phyloP scores from a whole-genome alignment of 2,888 invertebrate genomes.

The Euclidia mi region DNA sequence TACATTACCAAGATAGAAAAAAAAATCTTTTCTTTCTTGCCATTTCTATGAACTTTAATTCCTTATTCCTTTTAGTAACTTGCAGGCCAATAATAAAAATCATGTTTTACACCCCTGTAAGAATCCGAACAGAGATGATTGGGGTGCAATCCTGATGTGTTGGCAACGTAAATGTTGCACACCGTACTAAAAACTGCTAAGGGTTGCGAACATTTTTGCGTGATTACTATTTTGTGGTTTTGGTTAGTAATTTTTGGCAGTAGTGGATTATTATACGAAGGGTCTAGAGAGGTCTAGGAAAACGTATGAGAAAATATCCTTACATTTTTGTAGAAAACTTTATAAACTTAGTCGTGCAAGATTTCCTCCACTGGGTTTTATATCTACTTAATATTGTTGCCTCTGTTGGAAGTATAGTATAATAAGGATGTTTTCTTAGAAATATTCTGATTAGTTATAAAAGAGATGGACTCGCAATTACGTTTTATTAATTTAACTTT shows the following conservation, averaged over 20 bases:
- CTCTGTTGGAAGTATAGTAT: neutral
- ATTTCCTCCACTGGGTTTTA: neutral
- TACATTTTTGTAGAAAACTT: neutral
- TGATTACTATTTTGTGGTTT: conserved; percentile 43
- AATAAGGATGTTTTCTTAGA: neutral
- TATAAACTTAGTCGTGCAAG: too few relatives aligned
- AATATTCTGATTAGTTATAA: neutral
- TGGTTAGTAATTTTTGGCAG: neutral
- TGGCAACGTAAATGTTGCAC: conserved; percentile 38
- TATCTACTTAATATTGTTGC: neutral
- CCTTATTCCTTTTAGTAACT: conserved; percentile 26
- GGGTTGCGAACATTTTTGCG: conserved; percentile 22
- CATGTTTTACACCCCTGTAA: conserved; percentile 69
- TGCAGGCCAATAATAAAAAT: conserved; percentile 72
- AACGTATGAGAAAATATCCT: neutral
- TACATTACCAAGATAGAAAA: too few relatives aligned
- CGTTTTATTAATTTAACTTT: too few relatives aligned
- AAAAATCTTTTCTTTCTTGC: neutral
- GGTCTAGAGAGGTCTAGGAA: neutral
- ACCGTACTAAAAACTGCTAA: conserved; percentile 37
- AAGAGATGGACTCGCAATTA: neutral
- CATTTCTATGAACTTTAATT: conserved; percentile 21
- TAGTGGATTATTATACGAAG: neutral
- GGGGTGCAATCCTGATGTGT: conserved; percentile 35
- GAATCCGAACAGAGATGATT: conserved; percentile 39